Base-by-base conservation (phyloP, 2,797 vertebrate species). In the Pseudochromis fuscus region DNA sequence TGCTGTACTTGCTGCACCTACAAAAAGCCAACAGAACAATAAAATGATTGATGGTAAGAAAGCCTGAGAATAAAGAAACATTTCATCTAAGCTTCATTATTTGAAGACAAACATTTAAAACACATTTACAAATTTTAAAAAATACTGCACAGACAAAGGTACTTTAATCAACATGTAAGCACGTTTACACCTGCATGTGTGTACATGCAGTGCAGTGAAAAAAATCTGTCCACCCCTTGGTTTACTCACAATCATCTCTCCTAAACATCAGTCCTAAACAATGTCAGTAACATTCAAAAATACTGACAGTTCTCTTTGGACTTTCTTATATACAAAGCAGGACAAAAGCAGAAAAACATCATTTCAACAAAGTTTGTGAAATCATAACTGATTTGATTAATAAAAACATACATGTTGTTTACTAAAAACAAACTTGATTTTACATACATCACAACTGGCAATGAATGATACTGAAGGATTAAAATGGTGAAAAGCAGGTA, bases 1-100 rank as follows among this genome's bases (percentile, higher is more conserved):
- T 98, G 97, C 77, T 96, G 97, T 67, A 96, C 95, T 0, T 96
- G 89, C 77, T 97, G 97, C 21, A 98, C 96, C 96, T 86, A 81
- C 48, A 82, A 10, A 85, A 5, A 85, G 40, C 75, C 35, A 70
- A 52, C 13, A 84, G 13, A 1, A 60, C 55, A 49, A 71, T 42
- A 40, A 61, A 55, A 67, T 12, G 42, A 3, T 44, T 10, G 42
- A 11, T 12, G 23, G 24, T 31, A 60, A 40, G n/a, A 3, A 0
- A 15, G 21, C 24, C 33, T 23, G 33, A 58, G 23, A 53, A 37
- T 37, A 23, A 25, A 18, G 2, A 45, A 28, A 16, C 30, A 13
- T 0, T 21, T 48, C 25, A 23, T 35, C 49, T 2, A 38, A 33
- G 12, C 1, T 15, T 33, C 7, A 0, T 1, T 38, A 19, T 30